Base-by-base conservation (phyloP, 2,797 vertebrate species). In the Distichodus sexfasciatus region DNA sequence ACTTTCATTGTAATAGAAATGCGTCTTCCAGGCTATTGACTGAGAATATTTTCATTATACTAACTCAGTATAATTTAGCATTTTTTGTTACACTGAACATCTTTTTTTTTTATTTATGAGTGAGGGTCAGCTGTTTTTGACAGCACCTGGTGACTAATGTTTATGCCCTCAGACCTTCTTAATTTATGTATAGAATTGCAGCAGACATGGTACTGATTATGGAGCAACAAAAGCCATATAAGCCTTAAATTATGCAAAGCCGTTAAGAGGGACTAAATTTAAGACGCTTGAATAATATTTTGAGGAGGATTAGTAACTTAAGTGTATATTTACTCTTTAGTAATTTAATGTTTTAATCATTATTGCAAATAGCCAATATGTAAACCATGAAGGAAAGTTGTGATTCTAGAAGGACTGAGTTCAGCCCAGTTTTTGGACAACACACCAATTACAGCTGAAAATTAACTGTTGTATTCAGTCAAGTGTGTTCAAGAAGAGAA, bases 181-280 rank as follows among this genome's bases (percentile, higher is more conserved):
- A 75, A 82, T 82, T 81, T 84, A 82, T 76, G 74, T 72, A 68
- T 66, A 66, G 69, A 70, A 76, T 59, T 72, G 61, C 79, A 79
- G 73, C 75, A 78, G 53, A 66, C 71, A 72, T 63, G 61, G 73
- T 76, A 81, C 78, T 69, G 71, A 71, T 65, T 72, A 71, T 76
- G 53, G 78, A 78, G 77, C 72, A 77, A 74, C 77, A 76, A 72
- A 78, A 80, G 79, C 76, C 79, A 81, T 82, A 77, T 66, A 74
- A 80, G 75, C 59, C 51, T 69, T 84, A 84, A 78, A 76, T 84
- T 82, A 84, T 82, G 76, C 78, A 78, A 78, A 75, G 76, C 74
- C 61, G 74, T 73, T 59, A 72, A n/a, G 69, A 74, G 73, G 77
- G 73, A 71, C 67, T 43, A 75, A 76, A 59, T 68, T 68, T 71